These are phyloP conservation scores for Rhea americana DNA, from an alignment of 2,113 vertebrate species.

Conservation along the genomic window DNA sequence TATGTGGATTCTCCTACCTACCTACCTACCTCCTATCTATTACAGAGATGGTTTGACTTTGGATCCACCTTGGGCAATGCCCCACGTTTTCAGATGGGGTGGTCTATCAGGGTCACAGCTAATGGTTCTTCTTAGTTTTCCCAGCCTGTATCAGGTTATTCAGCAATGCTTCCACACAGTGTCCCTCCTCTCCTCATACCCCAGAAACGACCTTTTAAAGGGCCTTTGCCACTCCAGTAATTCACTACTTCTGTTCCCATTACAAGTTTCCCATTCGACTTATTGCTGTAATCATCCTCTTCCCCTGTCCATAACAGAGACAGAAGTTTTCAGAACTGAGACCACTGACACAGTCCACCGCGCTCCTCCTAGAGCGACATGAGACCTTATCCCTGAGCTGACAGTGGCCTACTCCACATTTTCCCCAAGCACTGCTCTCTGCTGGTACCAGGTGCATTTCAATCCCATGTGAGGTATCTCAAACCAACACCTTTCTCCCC, in stretches of 20 bases:
- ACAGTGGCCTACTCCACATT: neutral
- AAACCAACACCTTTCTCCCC: neutral
- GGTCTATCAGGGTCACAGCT: neutral
- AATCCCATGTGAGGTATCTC: neutral
- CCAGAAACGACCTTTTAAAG: neutral
- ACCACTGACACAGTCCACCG: neutral
- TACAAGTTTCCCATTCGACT: neutral
- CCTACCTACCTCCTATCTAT: too few species aligned
- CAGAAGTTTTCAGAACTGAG: neutral
- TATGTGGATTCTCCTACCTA: neutral
- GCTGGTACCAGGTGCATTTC: neutral
- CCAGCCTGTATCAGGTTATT: neutral
- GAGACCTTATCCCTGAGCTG: rapidly evolving
- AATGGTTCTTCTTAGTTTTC: neutral
- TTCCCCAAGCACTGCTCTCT: neutral
- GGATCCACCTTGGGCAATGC: neutral
- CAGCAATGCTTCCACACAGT: neutral
- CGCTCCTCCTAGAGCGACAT: neutral
- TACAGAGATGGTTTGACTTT: too few species aligned
- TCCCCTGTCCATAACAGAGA: neutral
- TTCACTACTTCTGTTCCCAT: neutral
- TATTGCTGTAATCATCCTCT: neutral
- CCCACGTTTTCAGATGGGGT: neutral
- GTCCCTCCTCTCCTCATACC: neutral
- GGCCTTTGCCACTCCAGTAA: neutral